Base-by-base conservation (phyloP, 2,888 invertebrate species). In the Camptogramma bilineatum region DNA sequence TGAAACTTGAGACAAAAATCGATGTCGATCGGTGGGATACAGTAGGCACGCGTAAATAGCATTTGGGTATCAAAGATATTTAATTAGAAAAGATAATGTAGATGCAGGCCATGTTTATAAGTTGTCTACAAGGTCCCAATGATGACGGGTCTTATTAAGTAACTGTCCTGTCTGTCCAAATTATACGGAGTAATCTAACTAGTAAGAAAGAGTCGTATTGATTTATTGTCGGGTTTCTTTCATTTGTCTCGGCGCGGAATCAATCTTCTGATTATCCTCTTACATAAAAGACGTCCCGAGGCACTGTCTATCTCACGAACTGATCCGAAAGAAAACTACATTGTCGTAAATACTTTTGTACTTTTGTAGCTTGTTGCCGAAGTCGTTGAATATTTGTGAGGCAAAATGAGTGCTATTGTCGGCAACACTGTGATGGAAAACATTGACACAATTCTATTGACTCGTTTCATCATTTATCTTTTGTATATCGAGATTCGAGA, bases 201-300 rank as follows among this genome's bases (percentile, higher is more conserved):
- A 46, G 51, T 52, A 56, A 44, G 52, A 13, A 66, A 63, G 42
- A 64, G 59, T 68, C 68, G 53, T 70, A 71, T 69, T 66, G 69
- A 73, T 73, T 71, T 71, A 64, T 61, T 66, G 64, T 65, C 66
- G 52, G 66, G 58, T 62, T 64, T 61, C 52, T 63, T 62, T 65
- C 66, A 62, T 73, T 73, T 68, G 70, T 68, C 63, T 66, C 57
- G 58, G 66, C 57, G 57, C 48, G 57, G 71, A 71, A 73, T 73
- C 71, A 73, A 73, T 71, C 72, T 68, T 69, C 60, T 69, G 68
- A 69, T 73, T 72, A 72, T 73, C 64, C 66, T 71, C 66, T 69
- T 66, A 69, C 66, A 69, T 68, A 73, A 73, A 71, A 73, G 68
- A 69, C 59, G 62, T 67, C 69, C 66, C 68, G 55, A 66, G 62